Conservation (phyloP, 1,140 invertebrate species). For the Nautilus pompilius region DNA sequence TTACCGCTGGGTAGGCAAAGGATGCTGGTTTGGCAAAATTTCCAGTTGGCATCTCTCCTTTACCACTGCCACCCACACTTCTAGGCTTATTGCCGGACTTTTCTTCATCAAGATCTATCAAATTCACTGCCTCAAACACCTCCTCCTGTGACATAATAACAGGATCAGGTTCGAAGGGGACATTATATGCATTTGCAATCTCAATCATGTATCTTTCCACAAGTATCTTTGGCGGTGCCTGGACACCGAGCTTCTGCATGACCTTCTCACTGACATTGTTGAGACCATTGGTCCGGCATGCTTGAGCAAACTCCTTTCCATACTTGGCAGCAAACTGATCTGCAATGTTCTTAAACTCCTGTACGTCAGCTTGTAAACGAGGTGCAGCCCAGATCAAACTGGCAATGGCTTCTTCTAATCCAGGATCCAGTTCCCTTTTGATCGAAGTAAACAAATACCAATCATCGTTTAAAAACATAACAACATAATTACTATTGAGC, state of each 20-base stretch:
- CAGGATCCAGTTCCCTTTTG: conserved; percentile 90
- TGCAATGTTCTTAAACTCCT: conserved; percentile 85
- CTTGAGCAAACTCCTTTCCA: conserved; percentile 81
- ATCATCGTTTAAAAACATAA: not conserved
- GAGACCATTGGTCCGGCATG: conserved; percentile 46
- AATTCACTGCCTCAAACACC: conserved; percentile 63
- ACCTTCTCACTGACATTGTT: conserved; percentile 89
- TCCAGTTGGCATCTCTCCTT: no score
- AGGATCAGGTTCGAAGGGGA: conserved; percentile 50
- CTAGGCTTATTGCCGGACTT: conserved; percentile 14
- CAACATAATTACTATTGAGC: no score
- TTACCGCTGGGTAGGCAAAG: no score
- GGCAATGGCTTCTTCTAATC: conserved; percentile 91
- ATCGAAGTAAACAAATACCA: conserved; percentile 19
- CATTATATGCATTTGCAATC: conserved; percentile 81
- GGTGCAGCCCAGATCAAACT: conserved; percentile 96
- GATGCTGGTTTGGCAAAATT: no score
- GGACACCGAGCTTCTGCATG: conserved; percentile 92
- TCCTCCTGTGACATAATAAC: conserved; percentile 77
- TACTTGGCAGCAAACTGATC: conserved; percentile 91
- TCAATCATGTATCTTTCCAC: conserved; percentile 83
- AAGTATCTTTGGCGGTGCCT: conserved; percentile 92
- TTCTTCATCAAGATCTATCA: conserved; percentile 66
- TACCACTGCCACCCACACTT: conserved; percentile 48
- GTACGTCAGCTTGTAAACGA: conserved; percentile 59